Percentiles rank a stretch among this genome's conserved stretches.
These are phyloP conservation scores for Macrophya alboannulata DNA, from an alignment of 2,888 invertebrate genomes.

Conservation along the genomic window DNA sequence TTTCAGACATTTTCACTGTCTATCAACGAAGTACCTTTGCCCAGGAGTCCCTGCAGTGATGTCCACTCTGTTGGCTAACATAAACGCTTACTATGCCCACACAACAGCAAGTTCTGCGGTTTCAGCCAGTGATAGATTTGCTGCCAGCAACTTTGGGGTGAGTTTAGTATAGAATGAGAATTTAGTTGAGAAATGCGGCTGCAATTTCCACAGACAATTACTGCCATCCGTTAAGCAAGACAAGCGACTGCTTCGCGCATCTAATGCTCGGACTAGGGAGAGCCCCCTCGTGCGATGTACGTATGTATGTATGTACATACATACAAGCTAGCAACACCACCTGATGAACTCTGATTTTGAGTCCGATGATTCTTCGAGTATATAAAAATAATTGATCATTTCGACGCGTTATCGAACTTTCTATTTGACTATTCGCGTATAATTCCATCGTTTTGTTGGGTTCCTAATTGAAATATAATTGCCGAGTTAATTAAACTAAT, in stretches of 20 bases:
- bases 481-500: conserved; percentile 14
- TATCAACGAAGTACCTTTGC: conserved; percentile 99
- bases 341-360: conserved; percentile 23
- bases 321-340: not conserved
- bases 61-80: conserved; percentile 99
- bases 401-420: not conserved
- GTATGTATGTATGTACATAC: too few species aligned
- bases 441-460: conserved; percentile 27
- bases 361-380: not conserved
- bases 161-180: conserved; percentile 74
- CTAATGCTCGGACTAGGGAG: not conserved
- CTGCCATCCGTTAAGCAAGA: conserved; percentile 22
- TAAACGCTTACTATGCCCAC: conserved; percentile 99
- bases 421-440: not conserved
- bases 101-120: conserved; percentile 99
- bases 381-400: not conserved
- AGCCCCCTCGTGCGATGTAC: too few species aligned
- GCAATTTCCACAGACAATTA: conserved; percentile 38
- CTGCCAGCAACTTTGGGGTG: conserved; percentile 99
- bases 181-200: conserved; percentile 29
- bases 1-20: conserved; percentile 98
- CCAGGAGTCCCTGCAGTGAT: conserved; percentile 99
- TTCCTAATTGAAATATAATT: not conserved
- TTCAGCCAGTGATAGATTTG: conserved; percentile 99
- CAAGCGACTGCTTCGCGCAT: not conserved